Base-by-base conservation (phyloP, 2,113 vertebrate genomes). In the Vidua chalybeata region DNA sequence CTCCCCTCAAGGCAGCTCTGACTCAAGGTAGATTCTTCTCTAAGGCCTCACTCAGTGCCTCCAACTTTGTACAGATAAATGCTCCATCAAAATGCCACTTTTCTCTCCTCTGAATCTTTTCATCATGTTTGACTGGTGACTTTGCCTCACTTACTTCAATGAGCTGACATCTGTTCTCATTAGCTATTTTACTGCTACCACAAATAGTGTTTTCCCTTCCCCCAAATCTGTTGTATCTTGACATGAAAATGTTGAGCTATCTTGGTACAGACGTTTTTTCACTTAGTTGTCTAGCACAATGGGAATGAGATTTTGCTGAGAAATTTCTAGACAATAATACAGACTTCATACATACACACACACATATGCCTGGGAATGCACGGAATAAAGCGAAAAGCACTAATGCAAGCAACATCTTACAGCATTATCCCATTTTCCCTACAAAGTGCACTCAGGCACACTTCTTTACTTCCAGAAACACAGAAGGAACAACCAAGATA, bases 161-260 rank as follows among this genome's bases (percentile, higher is more conserved):
- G 64, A 95, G 89, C 93, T 95, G 95, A 96, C 96, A 96, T 95
- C 96, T 97, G 96, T 97, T 96, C 96, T 97, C 95, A 97, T 96
- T 96, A 97, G 95, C 86, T 96, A 94, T 95, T 95, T 96, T 94
- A 92, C 91, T 95, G 94, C 94, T 96, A 95, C 94, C 89, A 87
- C 96, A 94, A 95, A 96, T 93, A 95, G 91, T 89, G 95, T 48
- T 89, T 96, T 85, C 94, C 94, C 93, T 95, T 90, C 87, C 94
- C 93, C 91, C 91, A 94, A 71, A 90, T 93, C 93, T 96, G 96
- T 81, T 97, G 92, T 90, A 86, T 90, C 95, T 96, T 95, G 94
- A 96, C 95, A 96, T 81, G 93, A 97, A 92, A 90, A 93, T 93
- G 75, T 56, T 90, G 89, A 96, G 94, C 95, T 97, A 94, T 93